phyloP scores from a whole-genome alignment of 2,888 invertebrate species.

The Zhengitettix transpicula region DNA sequence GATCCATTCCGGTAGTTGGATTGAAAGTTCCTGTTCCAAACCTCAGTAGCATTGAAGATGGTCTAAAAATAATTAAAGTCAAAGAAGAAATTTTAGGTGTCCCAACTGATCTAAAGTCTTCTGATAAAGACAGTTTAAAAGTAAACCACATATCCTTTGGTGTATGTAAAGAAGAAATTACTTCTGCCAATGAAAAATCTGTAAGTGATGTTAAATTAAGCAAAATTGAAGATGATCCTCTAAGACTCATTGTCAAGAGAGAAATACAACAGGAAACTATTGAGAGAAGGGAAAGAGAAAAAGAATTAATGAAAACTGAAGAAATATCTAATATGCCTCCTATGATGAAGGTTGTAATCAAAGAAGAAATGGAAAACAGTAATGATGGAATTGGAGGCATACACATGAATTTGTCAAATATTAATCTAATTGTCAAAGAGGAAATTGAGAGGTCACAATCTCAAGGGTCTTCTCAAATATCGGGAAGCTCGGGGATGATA shows the following conservation, averaged over 20 bases:
- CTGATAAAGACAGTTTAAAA: background rate
- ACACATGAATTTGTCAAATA: constrained; percentile 1
- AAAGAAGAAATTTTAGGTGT: background rate
- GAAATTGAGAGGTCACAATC: background rate
- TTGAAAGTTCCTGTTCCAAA: constrained; percentile 3
- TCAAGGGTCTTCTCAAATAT: background rate
- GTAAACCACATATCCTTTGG: too few species aligned
- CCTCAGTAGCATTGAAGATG: background rate
- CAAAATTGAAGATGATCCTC: constrained; percentile 7
- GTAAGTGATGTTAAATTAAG: constrained; percentile 4
- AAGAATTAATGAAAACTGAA: background rate
- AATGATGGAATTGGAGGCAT: constrained; percentile 6
- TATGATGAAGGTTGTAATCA: constrained; percentile 8
- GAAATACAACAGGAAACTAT: background rate
- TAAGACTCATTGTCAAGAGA: background rate
- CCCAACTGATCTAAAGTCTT: background rate
- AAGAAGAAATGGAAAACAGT: constrained; percentile 10
- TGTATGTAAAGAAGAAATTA: background rate
- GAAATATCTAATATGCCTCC: background rate
- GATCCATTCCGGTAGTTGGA: background rate
- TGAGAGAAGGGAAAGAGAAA: background rate
- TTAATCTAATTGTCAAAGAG: background rate
- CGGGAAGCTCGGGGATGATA: background rate
- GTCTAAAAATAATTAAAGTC: background rate
- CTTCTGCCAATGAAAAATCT: background rate